Evolutionary conservation across 2,888 invertebrate genomes (phyloP), one percentile per base, ranked within the genome.

Genomic region (Cylindroiulus punctatus): DNA sequence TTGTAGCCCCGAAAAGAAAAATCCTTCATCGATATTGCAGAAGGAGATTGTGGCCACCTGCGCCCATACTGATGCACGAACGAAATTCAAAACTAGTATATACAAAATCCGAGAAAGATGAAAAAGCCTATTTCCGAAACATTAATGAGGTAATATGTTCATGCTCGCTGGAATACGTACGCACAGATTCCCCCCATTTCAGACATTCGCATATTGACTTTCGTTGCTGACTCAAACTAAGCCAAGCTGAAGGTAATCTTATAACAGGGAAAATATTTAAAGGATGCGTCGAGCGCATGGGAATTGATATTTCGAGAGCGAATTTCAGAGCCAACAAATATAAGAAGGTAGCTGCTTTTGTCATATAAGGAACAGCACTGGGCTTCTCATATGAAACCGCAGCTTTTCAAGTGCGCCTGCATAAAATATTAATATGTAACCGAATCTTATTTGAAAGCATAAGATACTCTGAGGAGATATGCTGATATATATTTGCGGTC

Each of bases 381-480:
- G 57, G 57, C 57, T 57, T 57, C 22, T 22, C n/a, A 57, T 57
- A 57, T 57, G 17, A 57, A 57, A 57, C 57, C 0, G 17, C 47
- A 47, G 47, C 17, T 19, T 47, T 17, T 47, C 8, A 47, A 47
- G 47, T 47, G 47, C 17, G 17, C 22, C n/a, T 7, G 57, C n/a
- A 57, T 57, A 57, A n/a, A 57, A 57, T 57, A 22, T 22, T 57
- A 57, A 57, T 57, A 57, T 57, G 57, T 22, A 57, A 57, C n/a
- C n/a, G 22, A 57, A 57, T 57, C 57, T 57, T n/a, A n/a, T 5
- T 57, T n/a, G n/a, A 22, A 57, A 57, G 22, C 22, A 17, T n/a
- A 1, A 57, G 57, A 19, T 57, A 22, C 57, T 57, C 57, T 5
- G 22, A n/a, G 22, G 57, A 57, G 57, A 3, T n/a, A 57, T 5